Percentiles rank a stretch among this genome's conserved stretches.
phyloP scores from a whole-genome alignment of 2,888 invertebrate species.

The Megaustenia siamemsis region DNA sequence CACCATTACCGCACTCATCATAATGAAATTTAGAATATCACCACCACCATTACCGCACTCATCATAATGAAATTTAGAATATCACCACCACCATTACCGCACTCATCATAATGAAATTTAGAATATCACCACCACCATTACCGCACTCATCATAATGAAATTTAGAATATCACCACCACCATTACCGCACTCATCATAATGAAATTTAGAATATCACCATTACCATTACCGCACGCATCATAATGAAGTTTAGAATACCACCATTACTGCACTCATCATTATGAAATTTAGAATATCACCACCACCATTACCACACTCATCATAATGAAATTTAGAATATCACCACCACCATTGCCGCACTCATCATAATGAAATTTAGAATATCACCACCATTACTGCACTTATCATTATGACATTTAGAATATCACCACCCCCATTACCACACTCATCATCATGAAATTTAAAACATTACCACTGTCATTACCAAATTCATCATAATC shows the following conservation, averaged over 20 bases:
- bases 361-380: not conserved
- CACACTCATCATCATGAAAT: not conserved
- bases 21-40: not conserved
- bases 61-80: not conserved
- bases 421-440: not conserved
- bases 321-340: not conserved
- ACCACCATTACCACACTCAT: not conserved
- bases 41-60: not conserved
- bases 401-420: not conserved
- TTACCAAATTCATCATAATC: not conserved
- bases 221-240: not conserved
- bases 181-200: not conserved
- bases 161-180: not conserved
- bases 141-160: not conserved
- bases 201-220: not conserved
- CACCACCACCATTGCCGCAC: not conserved
- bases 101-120: not conserved
- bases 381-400: not conserved
- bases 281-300: not conserved
- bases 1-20: not conserved
- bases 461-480: not conserved
- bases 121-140: not conserved
- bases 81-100: not conserved
- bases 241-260: not conserved
- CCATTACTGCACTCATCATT: not conserved